These are phyloP conservation scores for Malacoctenus gilli DNA, from an alignment of 2,797 vertebrate species.

Conservation along the genomic window DNA sequence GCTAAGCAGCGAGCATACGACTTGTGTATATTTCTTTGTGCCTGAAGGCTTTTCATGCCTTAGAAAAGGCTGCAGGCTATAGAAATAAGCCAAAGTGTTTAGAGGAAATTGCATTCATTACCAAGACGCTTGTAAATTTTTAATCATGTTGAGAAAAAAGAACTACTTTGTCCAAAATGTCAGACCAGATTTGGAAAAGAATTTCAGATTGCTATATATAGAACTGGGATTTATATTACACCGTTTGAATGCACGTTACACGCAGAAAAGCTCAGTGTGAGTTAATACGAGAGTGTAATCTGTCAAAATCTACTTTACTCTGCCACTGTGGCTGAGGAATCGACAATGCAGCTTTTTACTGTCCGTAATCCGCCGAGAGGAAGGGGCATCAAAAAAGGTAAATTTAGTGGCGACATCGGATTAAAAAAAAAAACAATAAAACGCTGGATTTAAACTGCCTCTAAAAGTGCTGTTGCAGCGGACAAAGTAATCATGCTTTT, in stretches of 20 bases:
- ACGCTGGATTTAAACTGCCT: constrained; percentile 34
- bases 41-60: constrained; percentile 73
- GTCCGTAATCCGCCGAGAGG: constrained; percentile 6
- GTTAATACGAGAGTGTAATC: neutral
- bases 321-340: neutral
- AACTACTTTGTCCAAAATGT: constrained; percentile 54
- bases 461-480: constrained; percentile 11
- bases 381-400: constrained; percentile 3
- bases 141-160: constrained; percentile 50
- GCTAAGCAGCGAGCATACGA: constrained; percentile 56
- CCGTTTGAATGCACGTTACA: constrained; percentile 4
- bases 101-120: constrained; percentile 76
- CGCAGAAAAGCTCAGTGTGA: neutral
- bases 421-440: constrained; percentile 25
- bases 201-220: constrained; percentile 49
- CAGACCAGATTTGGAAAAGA: constrained; percentile 46
- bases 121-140: constrained; percentile 70
- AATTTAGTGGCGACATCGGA: constrained; percentile 6
- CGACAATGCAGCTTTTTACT: constrained; percentile 12
- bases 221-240: constrained; percentile 5
- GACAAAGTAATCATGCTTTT: constrained; percentile 47
- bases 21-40: constrained; percentile 75
- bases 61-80: constrained; percentile 63
- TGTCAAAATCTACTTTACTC: constrained; percentile 2
- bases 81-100: constrained; percentile 69